Conservation (phyloP, 2,113 vertebrate genomes). For the Serinus canaria region DNA sequence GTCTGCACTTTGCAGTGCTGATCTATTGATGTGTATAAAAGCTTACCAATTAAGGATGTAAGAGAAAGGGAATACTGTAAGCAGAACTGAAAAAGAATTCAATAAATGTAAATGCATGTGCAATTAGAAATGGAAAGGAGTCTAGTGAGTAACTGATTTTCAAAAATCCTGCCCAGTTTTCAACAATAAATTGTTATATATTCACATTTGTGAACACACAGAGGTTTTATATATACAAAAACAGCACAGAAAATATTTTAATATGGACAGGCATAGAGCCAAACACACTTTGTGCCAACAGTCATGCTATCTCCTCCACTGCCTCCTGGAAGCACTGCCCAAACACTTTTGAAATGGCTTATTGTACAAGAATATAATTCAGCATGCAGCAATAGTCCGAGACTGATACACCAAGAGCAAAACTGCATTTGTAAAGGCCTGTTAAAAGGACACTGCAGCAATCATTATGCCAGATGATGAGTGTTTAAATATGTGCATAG, state of each 20-base stretch:
- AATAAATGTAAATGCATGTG: background rate
- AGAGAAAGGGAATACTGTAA: background rate
- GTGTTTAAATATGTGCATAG: background rate
- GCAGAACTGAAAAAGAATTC: background rate
- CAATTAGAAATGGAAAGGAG: background rate
- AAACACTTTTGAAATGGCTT: background rate
- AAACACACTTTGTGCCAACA: background rate
- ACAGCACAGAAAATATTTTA: background rate
- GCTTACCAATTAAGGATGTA: background rate
- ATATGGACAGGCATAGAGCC: background rate
- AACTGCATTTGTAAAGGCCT: background rate
- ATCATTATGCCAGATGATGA: background rate
- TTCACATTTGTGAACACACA: background rate
- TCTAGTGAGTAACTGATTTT: background rate
- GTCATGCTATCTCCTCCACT: background rate
- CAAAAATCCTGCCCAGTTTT: background rate
- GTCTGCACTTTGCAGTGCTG: background rate
- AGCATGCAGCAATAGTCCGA: background rate
- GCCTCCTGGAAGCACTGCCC: background rate
- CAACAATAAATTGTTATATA: background rate
- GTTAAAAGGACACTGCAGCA: conserved; percentile 34
- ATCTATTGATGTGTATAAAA: background rate
- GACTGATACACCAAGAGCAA: background rate
- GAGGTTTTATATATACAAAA: background rate
- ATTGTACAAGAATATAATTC: background rate